Evolutionary conservation across 2,888 invertebrate species (phyloP).

Genomic region (Xylocampa areola): DNA sequence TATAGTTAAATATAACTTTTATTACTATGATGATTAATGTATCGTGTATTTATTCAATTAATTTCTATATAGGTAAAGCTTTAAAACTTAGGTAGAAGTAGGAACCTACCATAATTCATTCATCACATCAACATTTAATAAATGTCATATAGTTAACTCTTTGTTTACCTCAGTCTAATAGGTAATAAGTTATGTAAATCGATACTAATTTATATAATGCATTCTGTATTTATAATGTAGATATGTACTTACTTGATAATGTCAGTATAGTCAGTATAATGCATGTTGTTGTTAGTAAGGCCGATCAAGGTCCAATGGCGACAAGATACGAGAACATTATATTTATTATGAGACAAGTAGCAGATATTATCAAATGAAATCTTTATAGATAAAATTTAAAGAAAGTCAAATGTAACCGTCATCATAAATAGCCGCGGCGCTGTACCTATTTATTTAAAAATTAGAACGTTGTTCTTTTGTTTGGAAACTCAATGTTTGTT

Average conservation of each 20-base stretch:
- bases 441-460: slow-evolving; percentile 13
- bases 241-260: slow-evolving; percentile 12
- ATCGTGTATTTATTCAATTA: no score
- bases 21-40: no score
- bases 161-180: slow-evolving; percentile 24
- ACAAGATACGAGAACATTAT: slow-evolving; percentile 30
- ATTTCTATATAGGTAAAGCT: no score
- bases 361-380: slow-evolving; percentile 35
- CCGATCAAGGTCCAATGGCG: slow-evolving; percentile 63
- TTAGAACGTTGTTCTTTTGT: slow-evolving; percentile 30
- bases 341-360: slow-evolving; percentile 36
- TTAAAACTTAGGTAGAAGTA: background rate
- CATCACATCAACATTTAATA: no score
- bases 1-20: no score
- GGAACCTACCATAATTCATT: no score
- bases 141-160: no score
- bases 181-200: slow-evolving; percentile 46
- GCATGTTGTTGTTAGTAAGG: slow-evolving; percentile 55
- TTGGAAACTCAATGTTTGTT: slow-evolving; percentile 10
- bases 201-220: slow-evolving; percentile 32
- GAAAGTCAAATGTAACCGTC: slow-evolving; percentile 12
- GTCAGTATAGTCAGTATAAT: slow-evolving; percentile 31
- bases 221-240: no score
- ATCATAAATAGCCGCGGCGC: background rate
- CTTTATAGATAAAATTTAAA: slow-evolving; percentile 21